Evolutionary conservation across 2,797 vertebrate genomes (phyloP).

Genomic region (Sitta carolinensis): DNA sequence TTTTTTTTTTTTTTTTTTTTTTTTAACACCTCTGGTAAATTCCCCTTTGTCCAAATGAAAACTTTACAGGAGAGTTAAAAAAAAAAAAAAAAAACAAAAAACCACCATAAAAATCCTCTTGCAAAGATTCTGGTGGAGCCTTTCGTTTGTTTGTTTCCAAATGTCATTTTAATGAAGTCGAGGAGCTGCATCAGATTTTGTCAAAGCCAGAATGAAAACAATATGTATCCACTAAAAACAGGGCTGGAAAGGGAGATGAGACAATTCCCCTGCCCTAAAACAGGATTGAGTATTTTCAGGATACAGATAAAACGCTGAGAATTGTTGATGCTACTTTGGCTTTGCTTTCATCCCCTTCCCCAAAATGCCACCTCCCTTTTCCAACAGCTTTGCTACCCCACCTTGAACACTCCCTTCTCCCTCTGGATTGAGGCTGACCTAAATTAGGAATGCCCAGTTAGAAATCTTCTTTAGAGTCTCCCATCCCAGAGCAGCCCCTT

Average conservation of each 20-base stretch:
- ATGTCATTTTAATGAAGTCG: neutral
- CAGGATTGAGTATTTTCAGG: neutral
- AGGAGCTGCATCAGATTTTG: neutral
- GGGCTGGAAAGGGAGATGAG: neutral
- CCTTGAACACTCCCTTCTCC: neutral
- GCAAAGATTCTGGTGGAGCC: neutral
- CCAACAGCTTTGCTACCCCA: neutral
- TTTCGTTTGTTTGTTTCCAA: slow-evolving; percentile 25
- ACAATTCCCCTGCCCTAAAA: neutral
- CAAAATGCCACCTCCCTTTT: neutral
- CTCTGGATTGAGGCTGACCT: neutral
- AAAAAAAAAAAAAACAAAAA: neutral
- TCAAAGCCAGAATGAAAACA: slow-evolving; percentile 14
- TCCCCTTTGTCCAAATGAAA: neutral
- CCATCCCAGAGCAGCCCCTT: neutral
- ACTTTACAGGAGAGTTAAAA: neutral
- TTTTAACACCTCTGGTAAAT: neutral
- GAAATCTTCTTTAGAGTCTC: neutral
- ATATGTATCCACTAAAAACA: neutral
- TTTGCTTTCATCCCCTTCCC: neutral
- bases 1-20: no score
- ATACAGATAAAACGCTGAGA: neutral
- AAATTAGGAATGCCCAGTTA: neutral
- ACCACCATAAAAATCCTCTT: neutral
- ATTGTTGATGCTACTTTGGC: neutral